Evolutionary conservation across 23 tunicate genomes (phyloP), one percentile per base, ranked within the genome.

Genomic region (Halocynthia roretzi): DNA sequence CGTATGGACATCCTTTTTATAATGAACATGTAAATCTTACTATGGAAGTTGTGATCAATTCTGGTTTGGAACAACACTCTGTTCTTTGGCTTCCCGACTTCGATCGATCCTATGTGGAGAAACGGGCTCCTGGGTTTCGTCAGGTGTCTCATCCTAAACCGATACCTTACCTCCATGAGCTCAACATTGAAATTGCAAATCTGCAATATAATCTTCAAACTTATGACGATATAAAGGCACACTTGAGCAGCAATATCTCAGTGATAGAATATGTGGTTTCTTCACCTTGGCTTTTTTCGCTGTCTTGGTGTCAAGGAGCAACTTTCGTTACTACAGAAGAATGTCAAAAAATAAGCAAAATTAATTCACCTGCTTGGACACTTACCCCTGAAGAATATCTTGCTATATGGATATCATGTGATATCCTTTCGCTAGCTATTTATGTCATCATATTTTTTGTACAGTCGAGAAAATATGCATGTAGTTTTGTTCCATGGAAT

Each of bases 261-360:
- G 75, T 73, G 6, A 80, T 85, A 48, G 23, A 73, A 22, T 85
- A 85, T 62, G 53, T 75, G 14, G 54, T 85, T n/a, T 48, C 62
- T 10, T 80, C 80, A 10, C 63, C 80, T 17, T 85, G 90, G 90
- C 31, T 77, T 6, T 85, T 61, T 74, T 85, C 90, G 7, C 50
- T 77, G 22, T 55, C 85, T 19, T 85, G 90, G 90, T 85, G 90
- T 49, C 82, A 85, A 67, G 85, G 90, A n/a, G 81, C 90, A 8
- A 84, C 50, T 60, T 86, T 67, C 11, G 80, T 80, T 7, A 72
- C 85, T 20, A 84, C 85, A 12, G 81, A 85, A 72, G 83, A 71
- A 11, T 76, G 88, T 20, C 48, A 63, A 18, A 9, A 51, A 18
- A 79, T 84, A 58, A 22, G 17, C 31, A n/a, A 80, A 8, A 51